A percentile compares a stretch with the other conserved stretches of the same genome.
Evolutionary conservation across 2,888 invertebrate species (phyloP).

Genomic region (Lordiphosa fenestrarum): DNA sequence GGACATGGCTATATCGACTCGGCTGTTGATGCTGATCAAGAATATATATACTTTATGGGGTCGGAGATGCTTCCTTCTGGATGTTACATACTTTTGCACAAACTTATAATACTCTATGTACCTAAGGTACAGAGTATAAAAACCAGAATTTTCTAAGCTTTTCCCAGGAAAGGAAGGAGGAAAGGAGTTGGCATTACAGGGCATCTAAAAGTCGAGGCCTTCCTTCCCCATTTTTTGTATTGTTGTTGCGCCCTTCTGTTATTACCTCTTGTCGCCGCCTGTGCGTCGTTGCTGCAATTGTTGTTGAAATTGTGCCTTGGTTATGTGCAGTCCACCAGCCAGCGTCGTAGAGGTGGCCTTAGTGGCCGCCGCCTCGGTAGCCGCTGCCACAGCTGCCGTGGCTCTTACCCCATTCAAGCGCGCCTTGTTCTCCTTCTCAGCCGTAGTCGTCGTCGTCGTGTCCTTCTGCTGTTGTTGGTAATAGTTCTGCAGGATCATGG

Average conservation of each 20-base stretch:
- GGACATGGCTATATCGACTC: too few relatives aligned
- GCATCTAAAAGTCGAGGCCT: constrained; percentile 36
- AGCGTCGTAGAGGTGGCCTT: constrained; percentile 44
- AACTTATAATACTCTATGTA: too few relatives aligned
- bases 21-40: too few relatives aligned
- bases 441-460: neutral
- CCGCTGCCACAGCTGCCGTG: constrained; percentile 61
- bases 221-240: constrained; percentile 22
- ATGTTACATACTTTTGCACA: too few relatives aligned
- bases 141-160: too few relatives aligned
- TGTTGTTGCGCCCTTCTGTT: constrained; percentile 36
- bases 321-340: constrained; percentile 62
- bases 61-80: too few relatives aligned
- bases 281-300: constrained; percentile 63
- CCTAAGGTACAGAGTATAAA: too few relatives aligned
- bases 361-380: constrained; percentile 45
- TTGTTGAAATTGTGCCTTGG: constrained; percentile 74
- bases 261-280: constrained; percentile 71
- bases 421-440: constrained; percentile 36
- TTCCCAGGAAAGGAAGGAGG: too few relatives aligned
- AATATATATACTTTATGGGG: too few relatives aligned
- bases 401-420: constrained; percentile 61
- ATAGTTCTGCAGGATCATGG: constrained; percentile 78
- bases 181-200: too few relatives aligned
- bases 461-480: constrained; percentile 28